Evolutionary conservation across 2,113 vertebrate species (phyloP).

Genomic region (Parus major): DNA sequence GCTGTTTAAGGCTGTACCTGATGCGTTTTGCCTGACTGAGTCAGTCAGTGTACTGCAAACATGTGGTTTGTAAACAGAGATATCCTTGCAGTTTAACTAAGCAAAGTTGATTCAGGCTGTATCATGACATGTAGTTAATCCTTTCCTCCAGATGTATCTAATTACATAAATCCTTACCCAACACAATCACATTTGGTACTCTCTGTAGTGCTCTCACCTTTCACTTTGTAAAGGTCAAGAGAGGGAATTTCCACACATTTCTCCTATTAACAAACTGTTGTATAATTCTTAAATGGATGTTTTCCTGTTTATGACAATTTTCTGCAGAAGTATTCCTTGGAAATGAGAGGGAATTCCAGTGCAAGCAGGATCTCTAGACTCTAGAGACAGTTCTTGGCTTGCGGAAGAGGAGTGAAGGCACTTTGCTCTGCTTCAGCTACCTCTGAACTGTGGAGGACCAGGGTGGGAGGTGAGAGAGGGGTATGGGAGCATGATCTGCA

Average conservation of each 20-base stretch:
- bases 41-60: not conserved
- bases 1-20: not conserved
- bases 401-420: not conserved
- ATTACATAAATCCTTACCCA: not conserved
- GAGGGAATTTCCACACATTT: conserved; percentile 31
- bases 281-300: not conserved
- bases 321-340: not conserved
- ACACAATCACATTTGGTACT: not conserved
- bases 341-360: not conserved
- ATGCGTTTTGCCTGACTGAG: not conserved
- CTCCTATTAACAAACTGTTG: not conserved
- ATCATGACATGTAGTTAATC: not conserved
- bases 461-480: not conserved
- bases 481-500: not conserved
- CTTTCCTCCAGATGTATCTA: not conserved
- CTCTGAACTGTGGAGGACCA: not conserved
- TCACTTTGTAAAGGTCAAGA: conserved; percentile 16
- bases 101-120: not conserved
- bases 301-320: conserved; percentile 19
- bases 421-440: not conserved
- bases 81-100: conserved; percentile 12
- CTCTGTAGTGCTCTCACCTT: not conserved
- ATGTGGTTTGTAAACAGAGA: not conserved
- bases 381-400: not conserved
- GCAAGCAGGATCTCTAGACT: not conserved